Base-by-base conservation (phyloP, 2,113 vertebrate species). In the Lethenteron camtschaticum region DNA sequence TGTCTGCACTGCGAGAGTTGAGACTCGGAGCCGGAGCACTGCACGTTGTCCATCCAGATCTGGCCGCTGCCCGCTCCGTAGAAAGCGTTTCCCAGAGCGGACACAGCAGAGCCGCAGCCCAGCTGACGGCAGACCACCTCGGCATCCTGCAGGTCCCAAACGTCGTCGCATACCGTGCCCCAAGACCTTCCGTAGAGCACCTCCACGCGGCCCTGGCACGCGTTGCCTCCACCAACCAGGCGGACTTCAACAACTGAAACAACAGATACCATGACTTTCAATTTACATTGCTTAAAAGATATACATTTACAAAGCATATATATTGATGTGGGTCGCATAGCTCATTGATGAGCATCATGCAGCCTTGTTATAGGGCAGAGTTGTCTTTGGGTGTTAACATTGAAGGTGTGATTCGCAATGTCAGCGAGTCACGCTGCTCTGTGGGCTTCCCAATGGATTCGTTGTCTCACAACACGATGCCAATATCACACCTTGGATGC, bases 141-240 rank as follows among this genome's bases (percentile, higher is more conserved):
- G 14, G 78, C 79, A 59, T 76, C 71, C 0, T 9, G 55, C 56
- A 78, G 24, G 71, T 75, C 78, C 79, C 81, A 82, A 59, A 1
- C 0, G 11, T 78, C 75, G 0, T 79, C 75, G 1, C 79, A 82
- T 14, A 81, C 72, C 0, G 76, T 80, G 3, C 80, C 79, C 18
- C 3, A 72, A 18, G 2, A 16, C 2, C 75, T 73, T 0, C 59
- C 7, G 69, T 71, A 12, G 8, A 71, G 73, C 20, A 80, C 69
- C 12, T 82, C 78, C 1, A 79, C 70, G 0, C 69, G 71, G 9
- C 76, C 72, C 0, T 58, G 56, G 0, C 73, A 77, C n/a, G n/a
- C n/a, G 9, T 1, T 68, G 0, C 2, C 57, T 58, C 71, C 14
- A 10, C 71, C 72, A 1, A 13, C 24, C 71, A 75, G 75, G 70